Percentiles rank a stretch among this genome's conserved stretches.
Evolutionary conservation across 2,113 vertebrate genomes (phyloP).

Genomic region (Brachionichthys hirsutus): DNA sequence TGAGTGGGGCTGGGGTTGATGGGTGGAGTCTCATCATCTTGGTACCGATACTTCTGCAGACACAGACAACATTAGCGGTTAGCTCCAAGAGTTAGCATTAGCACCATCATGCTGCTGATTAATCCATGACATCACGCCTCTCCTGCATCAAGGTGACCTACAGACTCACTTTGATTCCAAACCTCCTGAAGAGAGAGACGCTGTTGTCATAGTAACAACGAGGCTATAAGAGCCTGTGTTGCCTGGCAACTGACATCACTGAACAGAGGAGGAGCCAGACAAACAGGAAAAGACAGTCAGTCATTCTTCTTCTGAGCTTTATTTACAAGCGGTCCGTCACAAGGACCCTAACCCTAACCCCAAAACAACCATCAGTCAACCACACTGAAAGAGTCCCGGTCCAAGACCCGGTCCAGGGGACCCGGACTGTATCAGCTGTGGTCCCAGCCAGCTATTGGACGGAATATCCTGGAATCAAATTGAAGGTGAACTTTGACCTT

Average conservation of each 20-base stretch:
- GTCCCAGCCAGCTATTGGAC: too few relatives aligned
- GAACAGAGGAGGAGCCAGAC: slow-evolving; percentile 15
- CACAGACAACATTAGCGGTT: slow-evolving; percentile 21
- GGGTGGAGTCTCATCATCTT: slow-evolving; percentile 79
- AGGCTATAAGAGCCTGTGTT: slow-evolving; percentile 8
- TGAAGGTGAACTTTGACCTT: too few relatives aligned
- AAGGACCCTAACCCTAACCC: too few relatives aligned
- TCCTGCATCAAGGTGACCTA: slow-evolving; percentile 7
- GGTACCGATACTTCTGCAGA: slow-evolving; percentile 80
- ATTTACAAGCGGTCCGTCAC: too few relatives aligned
- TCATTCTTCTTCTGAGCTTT: too few relatives aligned
- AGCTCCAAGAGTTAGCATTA: slow-evolving; percentile 3
- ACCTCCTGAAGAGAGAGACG: slow-evolving; percentile 9
- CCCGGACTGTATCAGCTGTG: not conserved
- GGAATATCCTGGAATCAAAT: too few relatives aligned
- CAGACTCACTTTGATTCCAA: not conserved
- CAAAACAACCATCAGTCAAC: too few relatives aligned
- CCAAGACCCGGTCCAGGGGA: too few relatives aligned
- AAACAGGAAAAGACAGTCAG: not conserved
- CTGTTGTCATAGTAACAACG: slow-evolving; percentile 30
- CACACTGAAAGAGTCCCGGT: too few relatives aligned
- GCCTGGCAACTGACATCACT: slow-evolving; percentile 38
- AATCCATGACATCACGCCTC: not conserved
- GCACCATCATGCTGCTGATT: not conserved
- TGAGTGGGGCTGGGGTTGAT: slow-evolving; percentile 74